phyloP scores from a whole-genome alignment of 2,113 vertebrate species.

The Bucco capensis region DNA sequence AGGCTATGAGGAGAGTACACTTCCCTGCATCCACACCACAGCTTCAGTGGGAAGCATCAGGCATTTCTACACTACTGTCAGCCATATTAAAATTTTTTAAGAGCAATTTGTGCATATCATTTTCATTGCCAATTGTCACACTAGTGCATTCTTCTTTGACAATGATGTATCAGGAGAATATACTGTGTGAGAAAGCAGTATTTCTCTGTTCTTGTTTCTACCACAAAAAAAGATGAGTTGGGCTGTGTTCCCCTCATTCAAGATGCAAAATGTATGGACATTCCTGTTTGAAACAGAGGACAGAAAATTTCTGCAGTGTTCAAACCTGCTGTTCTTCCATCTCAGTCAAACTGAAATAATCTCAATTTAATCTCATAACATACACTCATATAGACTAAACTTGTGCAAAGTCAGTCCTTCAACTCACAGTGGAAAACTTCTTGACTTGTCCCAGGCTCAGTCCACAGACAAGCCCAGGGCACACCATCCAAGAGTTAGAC shows the following conservation, averaged over 20 bases:
- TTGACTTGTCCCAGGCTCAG: not conserved
- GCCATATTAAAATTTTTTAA: not conserved
- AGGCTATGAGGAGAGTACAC: not conserved
- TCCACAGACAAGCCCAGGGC: not conserved
- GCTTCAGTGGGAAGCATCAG: not conserved
- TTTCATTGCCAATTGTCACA: not conserved
- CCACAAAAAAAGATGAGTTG: too few relatives aligned
- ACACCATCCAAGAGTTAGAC: not conserved
- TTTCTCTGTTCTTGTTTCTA: not conserved
- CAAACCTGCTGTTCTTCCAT: not conserved
- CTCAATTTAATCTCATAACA: not conserved
- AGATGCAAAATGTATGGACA: not conserved
- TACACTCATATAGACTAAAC: not conserved
- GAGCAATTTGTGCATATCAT: not conserved
- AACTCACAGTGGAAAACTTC: not conserved
- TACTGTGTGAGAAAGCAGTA: not conserved
- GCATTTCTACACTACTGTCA: not conserved
- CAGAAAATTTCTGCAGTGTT: not conserved
- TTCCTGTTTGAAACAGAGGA: not conserved
- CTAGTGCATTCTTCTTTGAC: not conserved
- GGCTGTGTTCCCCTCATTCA: not conserved
- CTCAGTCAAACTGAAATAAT: not conserved
- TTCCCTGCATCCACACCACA: fast-evolving
- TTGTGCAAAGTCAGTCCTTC: not conserved
- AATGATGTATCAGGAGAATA: not conserved